These are phyloP conservation scores for Euura lappo DNA, from an alignment of 1,140 invertebrate species.

Conservation along the genomic window DNA sequence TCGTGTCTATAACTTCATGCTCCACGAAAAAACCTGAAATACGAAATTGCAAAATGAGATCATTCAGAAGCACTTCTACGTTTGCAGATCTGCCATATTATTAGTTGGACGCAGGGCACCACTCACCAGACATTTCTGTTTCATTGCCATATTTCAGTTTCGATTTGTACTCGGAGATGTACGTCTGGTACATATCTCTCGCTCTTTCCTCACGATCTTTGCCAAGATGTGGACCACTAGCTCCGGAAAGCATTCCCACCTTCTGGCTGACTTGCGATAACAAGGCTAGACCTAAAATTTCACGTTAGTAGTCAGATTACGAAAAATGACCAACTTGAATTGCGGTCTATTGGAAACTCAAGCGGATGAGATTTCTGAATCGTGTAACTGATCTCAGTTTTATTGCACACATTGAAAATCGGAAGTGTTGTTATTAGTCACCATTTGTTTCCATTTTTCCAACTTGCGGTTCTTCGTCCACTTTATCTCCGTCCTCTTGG, in stretches of 20 bases:
- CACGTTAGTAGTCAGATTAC: no score
- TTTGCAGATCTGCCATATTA: no score
- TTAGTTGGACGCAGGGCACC: neutral
- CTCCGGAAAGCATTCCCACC: conserved; percentile 34
- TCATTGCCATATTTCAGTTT: conserved; percentile 32
- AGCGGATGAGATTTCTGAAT: no score
- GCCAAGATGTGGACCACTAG: conserved; percentile 44
- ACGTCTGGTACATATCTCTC: conserved; percentile 47
- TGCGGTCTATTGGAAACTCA: no score
- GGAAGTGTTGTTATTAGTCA: conserved; percentile 17
- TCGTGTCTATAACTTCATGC: conserved; percentile 38
- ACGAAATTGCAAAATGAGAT: neutral
- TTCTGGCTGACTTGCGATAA: conserved; percentile 42
- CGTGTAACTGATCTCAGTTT: no score
- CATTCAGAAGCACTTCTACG: no score
- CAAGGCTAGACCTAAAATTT: conserved; percentile 39
- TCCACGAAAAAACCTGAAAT: conserved; percentile 43
- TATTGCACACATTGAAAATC: no score
- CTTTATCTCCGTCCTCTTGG: conserved; percentile 1
- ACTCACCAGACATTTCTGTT: conserved; percentile 33
- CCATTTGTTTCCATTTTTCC: conserved; percentile 42
- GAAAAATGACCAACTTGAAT: no score
- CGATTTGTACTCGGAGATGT: conserved; percentile 45
- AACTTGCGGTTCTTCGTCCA: conserved; percentile 12
- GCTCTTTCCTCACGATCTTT: conserved; percentile 41